Conservation (phyloP, 2,888 invertebrate species). For the Acanthopleura granulata region DNA sequence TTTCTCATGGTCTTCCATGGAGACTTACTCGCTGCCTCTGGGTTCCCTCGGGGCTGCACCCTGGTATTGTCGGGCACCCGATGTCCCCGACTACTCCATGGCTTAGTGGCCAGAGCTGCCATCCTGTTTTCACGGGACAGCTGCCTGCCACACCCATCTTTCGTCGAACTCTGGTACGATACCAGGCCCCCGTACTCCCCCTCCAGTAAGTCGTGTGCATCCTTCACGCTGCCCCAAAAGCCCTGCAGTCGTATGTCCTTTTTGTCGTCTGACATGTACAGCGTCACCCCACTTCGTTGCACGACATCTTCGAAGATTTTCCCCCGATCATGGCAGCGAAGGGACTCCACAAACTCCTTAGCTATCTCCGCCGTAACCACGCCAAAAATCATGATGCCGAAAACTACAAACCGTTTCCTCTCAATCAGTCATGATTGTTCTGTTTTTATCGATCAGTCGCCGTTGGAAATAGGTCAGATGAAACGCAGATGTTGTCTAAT, state of each 20-base stretch:
- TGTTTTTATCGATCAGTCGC: neutral
- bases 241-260: conserved; percentile 16
- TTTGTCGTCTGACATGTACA: conserved; percentile 17
- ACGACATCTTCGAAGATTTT: conserved; percentile 15
- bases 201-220: conserved; percentile 9
- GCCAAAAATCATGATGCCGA: conserved; percentile 19
- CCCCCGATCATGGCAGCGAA: neutral
- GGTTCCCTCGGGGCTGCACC: neutral
- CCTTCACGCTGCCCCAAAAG: conserved; percentile 3
- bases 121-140: neutral
- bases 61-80: neutral
- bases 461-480: neutral
- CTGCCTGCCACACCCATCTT: conserved; percentile 12
- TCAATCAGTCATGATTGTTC: neutral
- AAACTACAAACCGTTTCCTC: neutral
- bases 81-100: neutral
- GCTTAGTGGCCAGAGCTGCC: neutral
- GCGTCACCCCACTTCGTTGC: neutral
- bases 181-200: neutral
- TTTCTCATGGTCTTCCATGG: conserved; percentile 2
- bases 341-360: neutral
- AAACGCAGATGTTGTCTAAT: neutral
- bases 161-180: neutral
- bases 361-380: conserved; percentile 18
- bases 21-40: neutral